These are phyloP conservation scores for Arnoldichthys spilopterus DNA, from an alignment of 2,797 vertebrate genomes.

Conservation along the genomic window DNA sequence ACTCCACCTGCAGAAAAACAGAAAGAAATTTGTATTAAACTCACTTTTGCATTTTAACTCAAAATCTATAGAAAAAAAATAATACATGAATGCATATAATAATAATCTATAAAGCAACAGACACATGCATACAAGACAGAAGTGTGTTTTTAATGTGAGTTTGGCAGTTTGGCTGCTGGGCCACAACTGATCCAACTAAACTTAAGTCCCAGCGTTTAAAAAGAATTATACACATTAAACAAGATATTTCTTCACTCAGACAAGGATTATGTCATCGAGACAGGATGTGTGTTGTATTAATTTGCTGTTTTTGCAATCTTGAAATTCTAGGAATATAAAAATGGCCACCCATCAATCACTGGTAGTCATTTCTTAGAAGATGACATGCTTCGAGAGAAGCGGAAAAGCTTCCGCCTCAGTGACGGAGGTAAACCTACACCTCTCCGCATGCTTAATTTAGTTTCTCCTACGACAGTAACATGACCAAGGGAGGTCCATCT, in stretches of 20 bases:
- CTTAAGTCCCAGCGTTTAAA: no score
- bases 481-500: constrained; percentile 70
- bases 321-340: constrained; percentile 1
- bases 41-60: background rate
- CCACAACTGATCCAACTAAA: no score
- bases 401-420: constrained; percentile 3
- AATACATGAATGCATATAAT: background rate
- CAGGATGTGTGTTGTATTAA: background rate
- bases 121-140: no score
- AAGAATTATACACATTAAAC: no score
- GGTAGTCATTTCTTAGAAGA: constrained; percentile 16
- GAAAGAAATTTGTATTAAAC: background rate
- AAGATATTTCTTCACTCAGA: no score
- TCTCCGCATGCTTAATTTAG: constrained; percentile 68
- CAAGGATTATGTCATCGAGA: background rate
- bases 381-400: constrained; percentile 25
- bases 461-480: constrained; percentile 50
- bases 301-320: background rate
- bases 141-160: no score
- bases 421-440: constrained; percentile 17
- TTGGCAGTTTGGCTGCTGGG: no score
- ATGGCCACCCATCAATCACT: background rate
- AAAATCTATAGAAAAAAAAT: no score
- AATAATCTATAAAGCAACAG: no score
- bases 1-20: constrained; percentile 69